Percentiles rank a stretch among this genome's conserved stretches.
Conservation (phyloP, 1,140 invertebrate species). For the Calycopis cecrops region DNA sequence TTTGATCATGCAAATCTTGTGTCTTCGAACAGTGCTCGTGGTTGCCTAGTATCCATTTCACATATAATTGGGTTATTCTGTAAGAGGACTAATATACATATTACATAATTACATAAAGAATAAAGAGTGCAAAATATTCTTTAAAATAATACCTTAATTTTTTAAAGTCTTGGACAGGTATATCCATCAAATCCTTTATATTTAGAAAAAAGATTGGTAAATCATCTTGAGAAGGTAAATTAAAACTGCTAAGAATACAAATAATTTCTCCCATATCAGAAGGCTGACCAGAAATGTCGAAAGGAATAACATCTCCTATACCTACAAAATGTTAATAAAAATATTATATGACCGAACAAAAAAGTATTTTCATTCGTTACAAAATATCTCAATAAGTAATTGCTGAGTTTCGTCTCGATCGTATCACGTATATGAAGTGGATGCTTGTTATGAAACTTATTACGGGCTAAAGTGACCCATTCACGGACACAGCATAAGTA, state of each 20-base stretch:
- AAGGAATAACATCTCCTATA: slow-evolving; percentile 43
- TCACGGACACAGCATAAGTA: slow-evolving; percentile 3
- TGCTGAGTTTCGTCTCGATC: background rate
- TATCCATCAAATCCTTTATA: slow-evolving; percentile 38
- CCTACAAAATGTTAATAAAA: slow-evolving; percentile 28
- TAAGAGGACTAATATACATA: background rate
- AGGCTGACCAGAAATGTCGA: slow-evolving; percentile 39
- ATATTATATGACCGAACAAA: too few relatives aligned
- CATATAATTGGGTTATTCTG: slow-evolving; percentile 11
- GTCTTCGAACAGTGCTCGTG: slow-evolving; percentile 31
- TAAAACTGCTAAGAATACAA: slow-evolving; percentile 42
- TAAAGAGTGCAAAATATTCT: background rate
- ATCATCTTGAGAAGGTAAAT: slow-evolving; percentile 56
- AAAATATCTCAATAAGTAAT: slow-evolving; percentile 10
- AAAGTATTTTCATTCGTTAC: too few relatives aligned
- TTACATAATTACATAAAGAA: too few relatives aligned
- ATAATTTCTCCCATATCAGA: slow-evolving; percentile 43
- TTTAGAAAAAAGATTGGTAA: slow-evolving; percentile 53
- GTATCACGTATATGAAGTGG: background rate
- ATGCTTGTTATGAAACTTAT: slow-evolving; percentile 5
- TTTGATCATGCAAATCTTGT: slow-evolving; percentile 26
- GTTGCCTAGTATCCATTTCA: slow-evolving; percentile 20
- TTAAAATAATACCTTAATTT: slow-evolving; percentile 31
- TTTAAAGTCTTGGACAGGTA: slow-evolving; percentile 40
- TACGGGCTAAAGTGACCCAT: slow-evolving; percentile 1